Base-by-base conservation (phyloP, 2,888 invertebrate genomes). In the Autographa gamma region DNA sequence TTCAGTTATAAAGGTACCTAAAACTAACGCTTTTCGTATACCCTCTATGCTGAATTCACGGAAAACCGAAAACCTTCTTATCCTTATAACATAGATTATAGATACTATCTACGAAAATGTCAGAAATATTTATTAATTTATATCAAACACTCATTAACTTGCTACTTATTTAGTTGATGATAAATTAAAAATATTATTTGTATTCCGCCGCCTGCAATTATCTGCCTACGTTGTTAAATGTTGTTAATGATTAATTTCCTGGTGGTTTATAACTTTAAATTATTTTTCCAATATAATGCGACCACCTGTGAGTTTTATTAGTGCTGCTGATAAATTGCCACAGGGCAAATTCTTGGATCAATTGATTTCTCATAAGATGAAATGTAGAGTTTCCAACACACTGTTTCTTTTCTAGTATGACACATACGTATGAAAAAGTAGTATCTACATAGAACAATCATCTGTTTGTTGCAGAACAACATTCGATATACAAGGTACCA, bases 401-500 rank as follows among this genome's bases (percentile, higher is more conserved):
- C 5, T 43, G 8, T 14, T 43, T 14, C 14, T 5, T 16, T 16
- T 43, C 43, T 16, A 16, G 14, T 43, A 43, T 43, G 16, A 16
- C 14, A 6, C 14, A 43, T 5, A 43, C 43, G 14, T 43, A 16
- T 43, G 16, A 43, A 43, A 43, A 41, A 41, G 14, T 13, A 41
- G 3, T 13, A 41, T 9, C 41, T 41, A 41, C 13, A 41, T 41
- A 13, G 43, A 43, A 43, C 43, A 48, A 48, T 16, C 6, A 8
- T n/a, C 6, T 48, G n/a, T 7, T n/a, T 48, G 48, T 48, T 48
- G 48, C 7, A 48, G n/a, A 48, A 48, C n/a, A 48, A n/a, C 16
- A 48, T 48, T 16, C 16, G 43, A 43, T 43, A n/a, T n/a, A 48
- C 48, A 48, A n/a, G n/a, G 16, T 48, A 48, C 48, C n/a, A 77